Evolutionary conservation across 2,888 invertebrate genomes (phyloP).

Genomic region (Cremastobaeus sp.): DNA sequence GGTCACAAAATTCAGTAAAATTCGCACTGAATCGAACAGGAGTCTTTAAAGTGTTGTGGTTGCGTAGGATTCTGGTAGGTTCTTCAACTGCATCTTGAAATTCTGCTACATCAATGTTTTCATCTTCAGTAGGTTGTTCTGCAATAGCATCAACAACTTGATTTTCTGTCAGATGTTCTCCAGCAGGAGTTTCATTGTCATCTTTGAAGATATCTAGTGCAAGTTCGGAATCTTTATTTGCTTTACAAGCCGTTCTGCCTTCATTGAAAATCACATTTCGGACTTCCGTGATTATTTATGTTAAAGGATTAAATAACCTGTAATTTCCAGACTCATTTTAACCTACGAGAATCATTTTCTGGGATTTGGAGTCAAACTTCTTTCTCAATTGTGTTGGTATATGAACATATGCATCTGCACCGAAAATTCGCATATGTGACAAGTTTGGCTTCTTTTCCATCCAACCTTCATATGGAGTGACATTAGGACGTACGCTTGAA

Average conservation of each 20-base stretch:
- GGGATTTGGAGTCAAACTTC: constrained; percentile 59
- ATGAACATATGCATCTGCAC: constrained; percentile 48
- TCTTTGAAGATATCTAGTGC: too few relatives aligned
- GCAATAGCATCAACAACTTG: too few relatives aligned
- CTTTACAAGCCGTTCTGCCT: too few relatives aligned
- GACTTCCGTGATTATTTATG: constrained; percentile 18
- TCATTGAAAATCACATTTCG: constrained; percentile 34
- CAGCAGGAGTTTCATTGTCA: too few relatives aligned
- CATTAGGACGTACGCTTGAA: background rate
- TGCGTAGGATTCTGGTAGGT: background rate
- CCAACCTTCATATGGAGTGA: constrained; percentile 61
- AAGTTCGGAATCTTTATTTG: too few relatives aligned
- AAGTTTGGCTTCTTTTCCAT: constrained; percentile 52
- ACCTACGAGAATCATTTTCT: constrained; percentile 59
- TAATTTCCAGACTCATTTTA: constrained; percentile 48
- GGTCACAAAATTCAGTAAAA: constrained; percentile 12
- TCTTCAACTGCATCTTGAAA: background rate
- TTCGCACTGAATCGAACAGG: constrained; percentile 18
- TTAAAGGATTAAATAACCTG: constrained; percentile 25
- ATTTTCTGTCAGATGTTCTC: too few relatives aligned
- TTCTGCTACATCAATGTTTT: background rate
- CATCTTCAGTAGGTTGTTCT: too few relatives aligned
- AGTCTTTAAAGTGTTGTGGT: constrained; percentile 7
- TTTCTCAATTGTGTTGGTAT: constrained; percentile 45
- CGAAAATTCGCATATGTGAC: constrained; percentile 50